Conservation (phyloP, 2,888 invertebrate species). For the Drosophila robusta region DNA sequence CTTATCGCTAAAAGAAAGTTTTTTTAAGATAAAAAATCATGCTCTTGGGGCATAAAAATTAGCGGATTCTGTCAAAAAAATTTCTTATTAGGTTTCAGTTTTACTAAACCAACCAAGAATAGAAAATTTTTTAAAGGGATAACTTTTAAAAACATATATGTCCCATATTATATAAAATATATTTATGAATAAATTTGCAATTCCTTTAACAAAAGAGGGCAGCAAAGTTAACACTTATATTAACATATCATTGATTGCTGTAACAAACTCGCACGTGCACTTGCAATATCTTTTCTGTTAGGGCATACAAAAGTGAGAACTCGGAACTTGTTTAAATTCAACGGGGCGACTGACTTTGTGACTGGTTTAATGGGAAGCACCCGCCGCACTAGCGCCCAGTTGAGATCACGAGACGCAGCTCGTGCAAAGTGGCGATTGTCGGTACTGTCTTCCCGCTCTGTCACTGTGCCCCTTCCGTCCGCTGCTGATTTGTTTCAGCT, state of each 20-base stretch:
- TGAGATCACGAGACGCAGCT: slow-evolving; percentile 71
- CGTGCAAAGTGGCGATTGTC: slow-evolving; percentile 61
- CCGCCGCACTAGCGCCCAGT: slow-evolving; percentile 42
- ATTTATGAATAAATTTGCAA: too few species aligned
- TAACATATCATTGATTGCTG: neutral
- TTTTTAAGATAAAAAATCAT: too few species aligned
- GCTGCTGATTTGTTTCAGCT: slow-evolving; percentile 6
- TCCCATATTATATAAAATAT: too few species aligned
- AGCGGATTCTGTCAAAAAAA: too few species aligned
- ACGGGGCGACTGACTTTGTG: slow-evolving; percentile 40
- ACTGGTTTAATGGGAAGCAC: slow-evolving; percentile 67
- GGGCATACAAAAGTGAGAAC: slow-evolving; percentile 9
- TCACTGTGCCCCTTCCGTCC: neutral
- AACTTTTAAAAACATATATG: too few species aligned
- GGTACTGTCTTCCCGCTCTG: slow-evolving; percentile 27
- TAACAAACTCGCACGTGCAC: neutral
- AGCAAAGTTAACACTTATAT: too few species aligned
- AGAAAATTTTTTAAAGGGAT: neutral
- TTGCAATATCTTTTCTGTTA: slow-evolving; percentile 1
- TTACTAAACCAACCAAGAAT: too few species aligned
- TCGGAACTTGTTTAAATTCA: slow-evolving; percentile 31
- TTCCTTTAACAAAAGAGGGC: too few species aligned
- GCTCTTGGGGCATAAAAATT: too few species aligned
- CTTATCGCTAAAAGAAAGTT: too few species aligned
- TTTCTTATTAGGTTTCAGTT: neutral